phyloP scores from a whole-genome alignment of 2,113 vertebrate species.

The Emydura subglobosa region DNA sequence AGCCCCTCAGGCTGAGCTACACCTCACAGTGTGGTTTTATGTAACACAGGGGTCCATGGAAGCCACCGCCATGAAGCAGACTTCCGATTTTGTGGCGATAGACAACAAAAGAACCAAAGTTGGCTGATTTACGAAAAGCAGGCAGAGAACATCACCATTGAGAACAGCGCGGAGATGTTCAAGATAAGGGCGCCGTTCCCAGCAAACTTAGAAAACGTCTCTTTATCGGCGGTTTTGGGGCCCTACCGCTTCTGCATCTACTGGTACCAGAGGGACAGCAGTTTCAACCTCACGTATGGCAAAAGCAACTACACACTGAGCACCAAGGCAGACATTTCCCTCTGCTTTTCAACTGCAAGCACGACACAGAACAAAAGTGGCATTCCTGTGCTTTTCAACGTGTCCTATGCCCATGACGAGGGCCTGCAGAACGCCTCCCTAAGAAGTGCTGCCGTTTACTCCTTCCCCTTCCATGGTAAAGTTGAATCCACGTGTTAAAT shows the following conservation, averaged over 20 bases:
- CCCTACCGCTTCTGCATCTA: constrained; percentile 80
- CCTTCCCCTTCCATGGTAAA: constrained; percentile 66
- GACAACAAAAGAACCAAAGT: constrained; percentile 77
- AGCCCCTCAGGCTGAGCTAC: fast-evolving
- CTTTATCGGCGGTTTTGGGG: constrained; percentile 55
- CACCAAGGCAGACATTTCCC: neutral
- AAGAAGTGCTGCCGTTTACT: neutral
- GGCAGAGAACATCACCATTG: constrained; percentile 39
- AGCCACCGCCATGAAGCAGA: constrained; percentile 12
- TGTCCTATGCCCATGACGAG: constrained; percentile 65
- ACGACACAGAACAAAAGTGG: neutral
- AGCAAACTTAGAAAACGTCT: fast-evolving
- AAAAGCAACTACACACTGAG: constrained; percentile 68
- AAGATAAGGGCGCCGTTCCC: constrained; percentile 59
- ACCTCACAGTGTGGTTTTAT: fast-evolving
- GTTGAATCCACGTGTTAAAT: neutral
- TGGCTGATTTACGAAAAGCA: neutral
- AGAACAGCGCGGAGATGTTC: constrained; percentile 57
- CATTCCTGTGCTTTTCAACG: neutral
- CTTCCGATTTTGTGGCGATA: constrained; percentile 77
- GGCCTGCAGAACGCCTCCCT: constrained; percentile 67
- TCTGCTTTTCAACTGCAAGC: constrained; percentile 13
- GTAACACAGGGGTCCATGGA: constrained; percentile 34
- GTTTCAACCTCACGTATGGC: constrained; percentile 63
- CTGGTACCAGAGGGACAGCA: constrained; percentile 62